Percentiles rank a stretch among this genome's conserved stretches.
Evolutionary conservation across 2,797 vertebrate species (phyloP).

Genomic region (Myotis findleyi): DNA sequence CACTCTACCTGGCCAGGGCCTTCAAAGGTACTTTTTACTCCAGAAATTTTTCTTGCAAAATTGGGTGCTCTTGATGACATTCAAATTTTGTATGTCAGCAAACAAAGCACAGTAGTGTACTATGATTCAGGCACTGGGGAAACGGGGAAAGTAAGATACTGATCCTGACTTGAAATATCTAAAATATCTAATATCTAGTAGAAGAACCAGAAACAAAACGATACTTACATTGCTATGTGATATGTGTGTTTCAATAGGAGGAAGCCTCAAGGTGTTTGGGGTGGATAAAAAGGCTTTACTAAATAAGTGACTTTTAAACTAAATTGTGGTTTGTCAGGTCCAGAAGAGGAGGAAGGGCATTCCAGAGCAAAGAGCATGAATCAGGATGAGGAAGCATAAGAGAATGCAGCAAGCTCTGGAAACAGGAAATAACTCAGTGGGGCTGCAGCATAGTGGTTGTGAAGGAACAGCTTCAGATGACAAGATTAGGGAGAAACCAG

Average conservation of each 20-base stretch:
- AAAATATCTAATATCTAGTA: neutral
- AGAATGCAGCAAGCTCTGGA: neutral
- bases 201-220: neutral
- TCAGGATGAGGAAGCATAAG: neutral
- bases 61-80: neutral
- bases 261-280: slow-evolving; percentile 10
- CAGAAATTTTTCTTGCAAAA: neutral
- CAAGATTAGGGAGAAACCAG: slow-evolving; percentile 26
- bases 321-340: neutral
- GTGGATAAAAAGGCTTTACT: slow-evolving; percentile 7
- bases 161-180: neutral
- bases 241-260: neutral
- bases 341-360: neutral
- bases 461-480: slow-evolving; percentile 18
- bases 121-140: neutral
- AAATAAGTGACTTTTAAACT: slow-evolving; percentile 26
- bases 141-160: neutral
- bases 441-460: neutral
- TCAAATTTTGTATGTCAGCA: neutral
- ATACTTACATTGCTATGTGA: neutral
- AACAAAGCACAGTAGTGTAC: neutral
- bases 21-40: neutral
- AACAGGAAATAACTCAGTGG: neutral
- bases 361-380: slow-evolving; percentile 21
- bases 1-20: neutral